A percentile compares a stretch with the other conserved stretches of the same genome.
phyloP scores from a whole-genome alignment of 2,113 vertebrate genomes.

The Eptatretus burgeri region DNA sequence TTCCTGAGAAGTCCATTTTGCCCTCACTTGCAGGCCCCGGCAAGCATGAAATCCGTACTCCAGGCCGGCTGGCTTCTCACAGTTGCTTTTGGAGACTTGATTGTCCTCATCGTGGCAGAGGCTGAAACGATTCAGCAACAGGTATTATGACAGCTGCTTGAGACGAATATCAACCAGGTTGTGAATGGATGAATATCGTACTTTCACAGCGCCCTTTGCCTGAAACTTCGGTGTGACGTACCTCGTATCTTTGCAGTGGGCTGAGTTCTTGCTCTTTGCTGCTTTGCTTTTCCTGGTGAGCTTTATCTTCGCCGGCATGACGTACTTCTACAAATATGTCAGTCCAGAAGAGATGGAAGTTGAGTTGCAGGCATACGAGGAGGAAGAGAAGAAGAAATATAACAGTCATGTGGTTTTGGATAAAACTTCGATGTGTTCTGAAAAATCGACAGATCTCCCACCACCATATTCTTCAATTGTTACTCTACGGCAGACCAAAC shows the following conservation, averaged over 20 bases:
- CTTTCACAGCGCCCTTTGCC: too few relatives aligned
- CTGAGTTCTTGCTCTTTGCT: conserved; percentile 64
- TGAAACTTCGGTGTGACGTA: background rate
- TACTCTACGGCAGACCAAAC: too few relatives aligned
- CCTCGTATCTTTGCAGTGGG: conserved; percentile 27
- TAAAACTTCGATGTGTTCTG: too few relatives aligned
- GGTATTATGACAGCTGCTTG: conserved; percentile 17
- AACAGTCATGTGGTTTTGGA: too few relatives aligned
- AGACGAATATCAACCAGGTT: too few relatives aligned
- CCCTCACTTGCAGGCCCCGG: conserved; percentile 39
- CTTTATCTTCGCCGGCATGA: conserved; percentile 55
- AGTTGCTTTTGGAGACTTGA: conserved; percentile 57
- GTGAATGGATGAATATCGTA: too few relatives aligned
- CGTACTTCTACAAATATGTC: conserved; percentile 51
- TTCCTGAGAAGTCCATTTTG: too few relatives aligned
- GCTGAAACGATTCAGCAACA: conserved; percentile 24
- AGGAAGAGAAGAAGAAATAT: conserved; percentile 15
- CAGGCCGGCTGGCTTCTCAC: conserved; percentile 73
- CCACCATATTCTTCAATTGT: too few relatives aligned
- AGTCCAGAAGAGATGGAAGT: conserved; percentile 48
- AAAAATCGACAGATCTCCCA: too few relatives aligned
- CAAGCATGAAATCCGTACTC: conserved; percentile 82
- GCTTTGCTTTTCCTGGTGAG: conserved; percentile 38
- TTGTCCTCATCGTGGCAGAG: conserved; percentile 62
- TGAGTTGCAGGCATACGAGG: conserved; percentile 16